Base-by-base conservation (phyloP, 2,113 vertebrate genomes). In the Centropus unirufus region DNA sequence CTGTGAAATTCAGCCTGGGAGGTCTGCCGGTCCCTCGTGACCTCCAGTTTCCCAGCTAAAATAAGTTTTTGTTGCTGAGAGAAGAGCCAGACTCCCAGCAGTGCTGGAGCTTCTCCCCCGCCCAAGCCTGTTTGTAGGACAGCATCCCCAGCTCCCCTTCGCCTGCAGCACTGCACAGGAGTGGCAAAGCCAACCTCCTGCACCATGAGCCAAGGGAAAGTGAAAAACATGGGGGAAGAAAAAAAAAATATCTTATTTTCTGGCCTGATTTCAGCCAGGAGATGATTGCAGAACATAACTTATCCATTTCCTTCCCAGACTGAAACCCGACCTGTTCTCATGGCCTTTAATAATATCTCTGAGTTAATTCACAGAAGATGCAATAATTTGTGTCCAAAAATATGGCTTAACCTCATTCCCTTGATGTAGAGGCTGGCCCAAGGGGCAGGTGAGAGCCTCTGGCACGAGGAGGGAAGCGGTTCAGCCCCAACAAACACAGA, bases 1-100 rank as follows among this genome's bases (percentile, higher is more conserved):
- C 79, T 94, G 87, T 80, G 78, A 89, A 94, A 87, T 54, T 83
- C 74, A 67, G 51, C 84, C 84, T 62, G 59, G 80, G 91, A 93
- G 59, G 34, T 80, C 95, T 85, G 51, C 51, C 63, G 64, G 44
- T 52, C 47, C 72, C 29, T 67, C 29, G 39, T 27, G 59, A 76
- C 91, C 78, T 70, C 51, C 17, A 5, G 1, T 58, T 91, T 79
- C 74, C 70, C 46, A 55, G 78, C 67, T 92, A 46, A 94, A 94
- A 66, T 62, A 44, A 70, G 20, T 16, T 83, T 44, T 68, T 26
- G 6, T 27, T 34, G 59, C 30, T 80, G 64, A 61, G 46, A 92
- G 30, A 76, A 73, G 36, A 79, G 22, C 30, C 72, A 88, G 61
- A 4, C 15, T 84, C 32, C 5, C 10, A 27, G 63, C 0, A 0